Base-by-base conservation (phyloP, 2,113 vertebrate genomes). In the Ivindomyrus marchei region DNA sequence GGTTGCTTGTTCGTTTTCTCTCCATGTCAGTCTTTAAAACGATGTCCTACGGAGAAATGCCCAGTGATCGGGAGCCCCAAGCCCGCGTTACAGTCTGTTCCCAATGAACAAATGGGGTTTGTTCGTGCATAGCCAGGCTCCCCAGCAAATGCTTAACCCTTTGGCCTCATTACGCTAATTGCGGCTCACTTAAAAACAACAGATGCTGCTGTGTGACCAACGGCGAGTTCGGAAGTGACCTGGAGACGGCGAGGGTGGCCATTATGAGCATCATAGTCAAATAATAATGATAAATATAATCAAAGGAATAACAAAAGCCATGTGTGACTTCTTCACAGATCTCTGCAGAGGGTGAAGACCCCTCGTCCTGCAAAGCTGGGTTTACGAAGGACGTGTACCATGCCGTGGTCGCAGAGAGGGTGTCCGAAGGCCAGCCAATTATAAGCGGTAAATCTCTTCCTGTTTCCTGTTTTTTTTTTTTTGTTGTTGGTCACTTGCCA, bases 331-430 rank as follows among this genome's bases (percentile, higher is more conserved):
- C 96, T 96, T 96, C 95, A 97, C 95, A 97, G 97, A 95, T 96
- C 77, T 95, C 96, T 1, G 93, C 95, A 92, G 95, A 96, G 93
- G 96, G 96, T 93, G 93, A 94, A 92, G 96, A 95, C 94, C 94
- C 94, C 66, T 91, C 92, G 90, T 94, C 95, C 91, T 98, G 97
- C 95, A 96, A 96, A 95, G 95, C 96, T 93, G 97, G 96, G 94
- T 98, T 98, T 96, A 95, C 96, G 90, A 96, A 97, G 95, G 96
- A 96, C 89, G 95, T 96, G 94, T 97, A 97, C 95, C 96, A 94
- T 80, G 95, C 96, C 3, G 94, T 96, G 77, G 94, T 97, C 91
- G 94, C 96, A 10, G 95, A 95, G 92, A 96, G 94, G 53, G 90
- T 97, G 89, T 94, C 93, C 0, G 95, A 97, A 96, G 97, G 97